A percentile compares a stretch with the other conserved stretches of the same genome.
Conservation (phyloP, 2,888 invertebrate species). For the Rugalucina vietnamica region DNA sequence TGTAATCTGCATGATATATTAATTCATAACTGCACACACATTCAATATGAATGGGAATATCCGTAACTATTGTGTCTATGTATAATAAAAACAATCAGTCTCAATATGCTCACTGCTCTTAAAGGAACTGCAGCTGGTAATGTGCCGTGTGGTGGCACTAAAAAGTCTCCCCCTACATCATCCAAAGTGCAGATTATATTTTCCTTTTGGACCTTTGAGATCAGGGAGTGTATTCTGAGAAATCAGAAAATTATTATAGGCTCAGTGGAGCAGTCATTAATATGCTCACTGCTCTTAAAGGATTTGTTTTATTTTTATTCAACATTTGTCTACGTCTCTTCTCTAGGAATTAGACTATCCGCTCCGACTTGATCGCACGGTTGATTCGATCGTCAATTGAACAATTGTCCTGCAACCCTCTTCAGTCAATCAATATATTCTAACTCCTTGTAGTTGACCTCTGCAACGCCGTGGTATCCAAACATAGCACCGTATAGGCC, state of each 20-base stretch:
- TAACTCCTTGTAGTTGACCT: background rate
- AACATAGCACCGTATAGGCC: background rate
- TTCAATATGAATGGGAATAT: too few species aligned
- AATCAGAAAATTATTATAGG: too few species aligned
- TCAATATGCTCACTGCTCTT: too few species aligned
- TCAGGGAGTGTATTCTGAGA: background rate
- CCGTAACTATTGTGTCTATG: too few species aligned
- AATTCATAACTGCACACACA: too few species aligned
- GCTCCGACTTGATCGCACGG: background rate
- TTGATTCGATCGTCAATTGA: background rate
- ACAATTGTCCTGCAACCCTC: background rate
- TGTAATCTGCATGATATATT: too few species aligned
- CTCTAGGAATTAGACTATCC: background rate
- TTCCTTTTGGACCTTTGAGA: background rate
- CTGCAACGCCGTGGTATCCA: background rate
- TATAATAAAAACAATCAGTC: too few species aligned
- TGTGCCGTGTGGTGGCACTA: too few species aligned
- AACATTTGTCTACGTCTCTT: background rate
- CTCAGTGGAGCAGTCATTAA: too few species aligned
- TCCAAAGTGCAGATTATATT: too few species aligned
- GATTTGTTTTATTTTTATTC: background rate
- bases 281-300: background rate
- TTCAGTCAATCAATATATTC: background rate
- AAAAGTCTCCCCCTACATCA: too few species aligned
- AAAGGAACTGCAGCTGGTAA: too few species aligned